Base-by-base conservation (phyloP, 2,113 vertebrate genomes). In the Arvicanthis niloticus region DNA sequence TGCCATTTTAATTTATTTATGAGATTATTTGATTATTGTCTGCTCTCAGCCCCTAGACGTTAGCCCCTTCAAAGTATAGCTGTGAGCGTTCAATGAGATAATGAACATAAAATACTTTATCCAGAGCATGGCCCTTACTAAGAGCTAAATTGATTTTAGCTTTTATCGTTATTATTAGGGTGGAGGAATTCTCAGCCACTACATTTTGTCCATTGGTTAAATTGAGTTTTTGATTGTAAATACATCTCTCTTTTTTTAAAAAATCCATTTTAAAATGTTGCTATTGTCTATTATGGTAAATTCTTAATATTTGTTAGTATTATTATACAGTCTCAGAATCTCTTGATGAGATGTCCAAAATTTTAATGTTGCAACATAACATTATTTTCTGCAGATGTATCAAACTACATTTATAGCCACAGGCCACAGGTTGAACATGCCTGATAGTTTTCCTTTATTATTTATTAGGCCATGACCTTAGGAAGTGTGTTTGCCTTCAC, bases 1-100 rank as follows among this genome's bases (percentile, higher is more conserved):
- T 94, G 72, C 26, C 62, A 87, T 94, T 95, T 96, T 96, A 96
- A 96, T 94, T 96, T 91, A 95, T 95, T 92, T 93, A 94, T 95
- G 78, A 95, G 31, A 91, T 94, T 96, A 93, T 94, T 97, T 94
- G 60, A 96, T 96, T 94, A 86, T 95, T 95, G 56, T 96, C 62
- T 92, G 40, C 24, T 89, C 96, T 73, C 13, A 70, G 62, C 78
- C 73, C 68, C 37, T 70, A 96, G 85, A 96, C 9, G 67, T 88
- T 93, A 96, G 48, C 34, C 48, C 82, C 60, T 96, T 96, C 68
- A 96, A 96, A 97, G 48, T 93, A 82, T 45, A 92, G 21, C 84
- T 91, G 42, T 67, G 62, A 95, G 56, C 62, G 93, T 1, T 95
- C 84, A 94, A 91, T 94, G 87, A 95, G 58, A 93, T 88, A 91